phyloP scores from a whole-genome alignment of 2,113 vertebrate species.

The Tetrax tetrax region DNA sequence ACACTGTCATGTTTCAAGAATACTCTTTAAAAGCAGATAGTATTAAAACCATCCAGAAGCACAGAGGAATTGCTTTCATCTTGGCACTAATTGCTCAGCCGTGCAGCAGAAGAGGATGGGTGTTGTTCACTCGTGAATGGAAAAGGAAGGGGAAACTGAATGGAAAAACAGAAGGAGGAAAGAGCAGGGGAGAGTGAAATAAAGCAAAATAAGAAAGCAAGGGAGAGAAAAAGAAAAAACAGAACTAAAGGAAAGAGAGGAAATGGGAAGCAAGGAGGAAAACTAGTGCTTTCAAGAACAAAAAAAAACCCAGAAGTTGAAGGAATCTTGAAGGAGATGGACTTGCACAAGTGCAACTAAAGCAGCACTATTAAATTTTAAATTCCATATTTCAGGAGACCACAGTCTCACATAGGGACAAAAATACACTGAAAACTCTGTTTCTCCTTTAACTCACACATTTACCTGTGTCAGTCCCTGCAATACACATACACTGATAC shows the following conservation, averaged over 20 bases:
- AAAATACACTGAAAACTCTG: neutral
- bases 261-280: neutral
- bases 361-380: neutral
- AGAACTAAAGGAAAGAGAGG: neutral
- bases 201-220: neutral
- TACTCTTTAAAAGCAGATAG: neutral
- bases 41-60: neutral
- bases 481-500: neutral
- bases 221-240: neutral
- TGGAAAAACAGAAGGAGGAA: neutral
- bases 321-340: neutral
- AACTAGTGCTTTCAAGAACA: neutral
- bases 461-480: neutral
- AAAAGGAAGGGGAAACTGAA: neutral
- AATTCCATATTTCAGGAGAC: neutral
- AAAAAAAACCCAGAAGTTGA: neutral
- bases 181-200: neutral
- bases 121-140: accelerated
- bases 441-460: neutral
- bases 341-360: neutral
- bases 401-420: neutral
- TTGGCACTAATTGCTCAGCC: neutral
- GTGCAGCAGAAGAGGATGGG: neutral
- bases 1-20: neutral
- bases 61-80: neutral